Base-by-base conservation (phyloP, 2,113 vertebrate species). In the Myotis lucifugus region DNA sequence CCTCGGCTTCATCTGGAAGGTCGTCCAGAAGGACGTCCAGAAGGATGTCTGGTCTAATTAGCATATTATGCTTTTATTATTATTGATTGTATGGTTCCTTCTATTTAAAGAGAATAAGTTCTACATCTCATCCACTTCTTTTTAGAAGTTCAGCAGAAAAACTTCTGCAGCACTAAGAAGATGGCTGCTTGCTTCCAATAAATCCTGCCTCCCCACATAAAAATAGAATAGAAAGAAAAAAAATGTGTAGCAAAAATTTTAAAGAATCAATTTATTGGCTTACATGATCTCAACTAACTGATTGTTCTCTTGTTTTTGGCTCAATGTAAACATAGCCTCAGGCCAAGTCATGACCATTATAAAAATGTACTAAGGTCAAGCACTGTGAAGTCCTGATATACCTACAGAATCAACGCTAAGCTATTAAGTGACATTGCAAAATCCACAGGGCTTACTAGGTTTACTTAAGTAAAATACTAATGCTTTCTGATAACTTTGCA, bases 251-350 rank as follows among this genome's bases (percentile, higher is more conserved):
- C 7, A 42, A 48, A 73, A 13, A 85, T 82, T 66, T 78, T 93
- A 92, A 95, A 91, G 27, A 74, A 78, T 77, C 29, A 70, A 32
- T 37, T 82, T 34, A 69, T 48, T 61, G 13, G 7, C n/a, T 94
- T 81, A 73, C 77, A 46, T 76, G 2, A 83, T 70, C 40, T 54
- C 56, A 88, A 88, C 72, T 64, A 86, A 72, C 19, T 11, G 17
- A 74, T 32, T 13, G 8, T 78, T 94, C 23, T 64, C 83, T 90
- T 84, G 23, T 93, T 93, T 52, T 59, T 86, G 40, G n/a, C 48
- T 88, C 29, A 73, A 3, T 87, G 3, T 61, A 32, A 50, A 17
- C 25, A 69, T 2, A 81, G 11, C 13, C 10, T 72, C 25, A 90
- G 76, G 18, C 18, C 40, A 79, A 46, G 9, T 92, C 52, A 79